Evolutionary conservation across 2,797 vertebrate species (phyloP).

Genomic region (Spondyliosoma cantharus): DNA sequence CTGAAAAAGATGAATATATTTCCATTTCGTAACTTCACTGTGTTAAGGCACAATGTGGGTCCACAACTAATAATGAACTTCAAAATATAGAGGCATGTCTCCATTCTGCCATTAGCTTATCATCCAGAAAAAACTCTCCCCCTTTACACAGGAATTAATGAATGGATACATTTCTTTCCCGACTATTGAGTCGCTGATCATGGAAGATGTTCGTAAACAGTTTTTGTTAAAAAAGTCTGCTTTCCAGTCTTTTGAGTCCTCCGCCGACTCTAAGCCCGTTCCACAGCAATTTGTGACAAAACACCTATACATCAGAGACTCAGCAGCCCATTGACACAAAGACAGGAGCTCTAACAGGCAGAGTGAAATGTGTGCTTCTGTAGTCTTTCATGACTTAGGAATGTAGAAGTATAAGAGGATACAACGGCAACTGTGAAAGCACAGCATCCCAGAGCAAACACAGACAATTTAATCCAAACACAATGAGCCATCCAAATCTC

Average conservation of each 20-base stretch:
- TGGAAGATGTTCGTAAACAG: neutral
- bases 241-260: neutral
- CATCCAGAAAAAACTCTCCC: neutral
- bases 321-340: constrained; percentile 42
- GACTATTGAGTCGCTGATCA: neutral
- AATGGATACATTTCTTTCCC: neutral
- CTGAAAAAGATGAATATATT: constrained; percentile 1
- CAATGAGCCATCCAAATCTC: constrained; percentile 60
- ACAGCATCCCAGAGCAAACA: constrained; percentile 43
- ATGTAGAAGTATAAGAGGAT: constrained; percentile 56
- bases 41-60: neutral
- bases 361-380: constrained; percentile 31
- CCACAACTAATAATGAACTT: neutral
- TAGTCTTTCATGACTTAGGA: constrained; percentile 43
- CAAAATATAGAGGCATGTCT: neutral
- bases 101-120: neutral
- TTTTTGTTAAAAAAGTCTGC: neutral
- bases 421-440: constrained; percentile 41
- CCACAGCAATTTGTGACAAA: constrained; percentile 17
- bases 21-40: neutral
- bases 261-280: constrained; percentile 13
- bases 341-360: constrained; percentile 19
- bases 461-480: constrained; percentile 60
- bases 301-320: constrained; percentile 28
- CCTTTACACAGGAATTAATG: neutral